Evolutionary conservation across 2,797 vertebrate species (phyloP).

Genomic region (Acipenser ruthenus): DNA sequence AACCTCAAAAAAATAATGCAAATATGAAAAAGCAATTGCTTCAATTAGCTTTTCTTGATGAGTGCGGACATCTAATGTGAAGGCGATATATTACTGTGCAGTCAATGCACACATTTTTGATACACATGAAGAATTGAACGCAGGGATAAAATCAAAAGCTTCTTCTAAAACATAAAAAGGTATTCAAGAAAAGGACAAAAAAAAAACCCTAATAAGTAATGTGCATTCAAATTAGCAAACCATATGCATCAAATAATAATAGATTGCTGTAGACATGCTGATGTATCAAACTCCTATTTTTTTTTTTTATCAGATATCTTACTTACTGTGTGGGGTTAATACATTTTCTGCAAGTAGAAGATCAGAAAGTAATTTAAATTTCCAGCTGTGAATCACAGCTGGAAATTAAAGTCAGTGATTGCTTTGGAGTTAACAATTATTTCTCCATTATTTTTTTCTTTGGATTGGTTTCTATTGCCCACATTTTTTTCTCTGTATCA

Average conservation of each 20-base stretch:
- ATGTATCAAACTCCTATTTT: not conserved
- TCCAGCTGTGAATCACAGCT: slow-evolving; percentile 12
- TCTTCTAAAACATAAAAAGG: too few relatives aligned
- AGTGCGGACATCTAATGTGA: too few relatives aligned
- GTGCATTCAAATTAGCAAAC: too few relatives aligned
- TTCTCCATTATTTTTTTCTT: slow-evolving; percentile 24
- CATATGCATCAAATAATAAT: not conserved
- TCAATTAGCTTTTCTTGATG: too few relatives aligned
- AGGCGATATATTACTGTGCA: too few relatives aligned
- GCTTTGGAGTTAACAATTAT: slow-evolving; percentile 24
- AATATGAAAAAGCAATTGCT: too few relatives aligned
- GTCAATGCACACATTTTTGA: too few relatives aligned
- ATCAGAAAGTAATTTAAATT: slow-evolving; percentile 16
- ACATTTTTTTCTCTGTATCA: slow-evolving; percentile 12
- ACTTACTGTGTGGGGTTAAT: slow-evolving; percentile 5
- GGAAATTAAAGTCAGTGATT: slow-evolving; percentile 21
- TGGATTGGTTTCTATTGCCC: slow-evolving; percentile 10
- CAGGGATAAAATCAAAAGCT: too few relatives aligned
- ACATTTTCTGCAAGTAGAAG: slow-evolving; percentile 8
- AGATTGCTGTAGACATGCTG: not conserved
- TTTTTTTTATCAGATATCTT: slow-evolving; percentile 4
- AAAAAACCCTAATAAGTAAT: too few relatives aligned
- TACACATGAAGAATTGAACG: too few relatives aligned
- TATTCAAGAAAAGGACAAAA: too few relatives aligned
- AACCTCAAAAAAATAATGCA: too few relatives aligned